Conservation (phyloP, 2,113 vertebrate species). For the Eolophus roseicapilla region DNA sequence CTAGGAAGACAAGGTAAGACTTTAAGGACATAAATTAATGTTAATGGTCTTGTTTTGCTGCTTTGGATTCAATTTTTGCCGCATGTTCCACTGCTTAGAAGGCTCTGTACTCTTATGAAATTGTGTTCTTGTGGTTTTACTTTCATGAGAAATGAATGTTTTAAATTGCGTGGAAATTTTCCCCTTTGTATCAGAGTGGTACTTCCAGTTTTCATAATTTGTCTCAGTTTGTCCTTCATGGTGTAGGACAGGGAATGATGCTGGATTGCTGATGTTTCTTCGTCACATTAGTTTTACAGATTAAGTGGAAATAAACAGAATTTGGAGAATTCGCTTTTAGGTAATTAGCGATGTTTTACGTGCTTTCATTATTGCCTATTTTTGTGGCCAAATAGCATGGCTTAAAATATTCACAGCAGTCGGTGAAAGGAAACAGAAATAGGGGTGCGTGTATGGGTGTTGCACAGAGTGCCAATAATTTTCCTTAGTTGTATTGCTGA, state of each 20-base stretch:
- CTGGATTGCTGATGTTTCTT: not conserved
- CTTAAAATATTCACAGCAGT: not conserved
- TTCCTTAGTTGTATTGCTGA: not conserved
- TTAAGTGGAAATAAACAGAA: not conserved
- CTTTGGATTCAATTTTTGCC: not conserved
- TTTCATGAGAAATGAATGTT: not conserved
- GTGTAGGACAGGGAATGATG: not conserved
- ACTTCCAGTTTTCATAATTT: not conserved
- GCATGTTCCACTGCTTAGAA: not conserved
- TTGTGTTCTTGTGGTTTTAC: not conserved
- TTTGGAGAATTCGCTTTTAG: not conserved
- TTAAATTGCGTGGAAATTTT: not conserved
- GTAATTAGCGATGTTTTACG: not conserved
- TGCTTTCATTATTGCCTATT: not conserved
- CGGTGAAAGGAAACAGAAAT: not conserved
- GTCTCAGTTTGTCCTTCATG: not conserved
- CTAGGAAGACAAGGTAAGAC: not conserved
- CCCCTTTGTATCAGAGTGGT: not conserved
- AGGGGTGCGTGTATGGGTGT: fast-evolving
- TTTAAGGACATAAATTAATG: not conserved
- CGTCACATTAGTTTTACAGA: not conserved
- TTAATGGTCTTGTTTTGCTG: not conserved
- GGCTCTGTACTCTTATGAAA: not conserved
- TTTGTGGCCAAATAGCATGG: not conserved
- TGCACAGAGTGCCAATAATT: not conserved